Conservation (phyloP, 2,113 vertebrate genomes). For the Gymnocephalus cernua region DNA sequence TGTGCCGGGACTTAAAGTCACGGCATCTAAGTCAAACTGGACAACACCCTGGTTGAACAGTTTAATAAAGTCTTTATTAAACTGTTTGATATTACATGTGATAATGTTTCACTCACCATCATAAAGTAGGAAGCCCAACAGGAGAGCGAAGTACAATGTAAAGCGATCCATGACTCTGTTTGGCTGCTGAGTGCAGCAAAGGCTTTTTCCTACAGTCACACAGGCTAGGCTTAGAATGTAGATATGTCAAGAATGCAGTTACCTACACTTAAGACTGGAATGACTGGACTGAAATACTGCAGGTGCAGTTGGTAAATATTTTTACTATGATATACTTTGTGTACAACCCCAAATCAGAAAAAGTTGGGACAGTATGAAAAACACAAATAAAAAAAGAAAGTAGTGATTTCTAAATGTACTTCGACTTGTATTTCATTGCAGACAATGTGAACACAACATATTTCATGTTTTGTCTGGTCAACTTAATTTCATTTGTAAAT, state of each 20-base stretch:
- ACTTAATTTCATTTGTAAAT: too few relatives aligned
- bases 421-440: too few relatives aligned
- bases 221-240: background rate
- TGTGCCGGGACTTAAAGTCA: background rate
- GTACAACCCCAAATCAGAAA: too few relatives aligned
- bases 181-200: background rate
- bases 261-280: background rate
- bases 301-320: too few relatives aligned
- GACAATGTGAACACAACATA: too few relatives aligned
- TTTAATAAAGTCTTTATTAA: background rate
- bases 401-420: too few relatives aligned
- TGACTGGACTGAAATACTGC: constrained; percentile 4
- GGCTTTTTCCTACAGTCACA: background rate
- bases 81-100: background rate
- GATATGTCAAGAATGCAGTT: constrained; percentile 35
- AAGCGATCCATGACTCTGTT: constrained; percentile 43
- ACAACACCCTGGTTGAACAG: too few relatives aligned
- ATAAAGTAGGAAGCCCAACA: constrained; percentile 9
- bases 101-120: constrained; percentile 60
- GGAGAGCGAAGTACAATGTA: constrained; percentile 4
- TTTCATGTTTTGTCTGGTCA: too few relatives aligned
- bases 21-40: too few relatives aligned
- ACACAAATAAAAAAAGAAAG: too few relatives aligned
- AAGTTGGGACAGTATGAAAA: too few relatives aligned
- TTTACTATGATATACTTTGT: too few relatives aligned